Evolutionary conservation across 2,797 vertebrate genomes (phyloP).

Genomic region (Oreonectes daqikongensis): DNA sequence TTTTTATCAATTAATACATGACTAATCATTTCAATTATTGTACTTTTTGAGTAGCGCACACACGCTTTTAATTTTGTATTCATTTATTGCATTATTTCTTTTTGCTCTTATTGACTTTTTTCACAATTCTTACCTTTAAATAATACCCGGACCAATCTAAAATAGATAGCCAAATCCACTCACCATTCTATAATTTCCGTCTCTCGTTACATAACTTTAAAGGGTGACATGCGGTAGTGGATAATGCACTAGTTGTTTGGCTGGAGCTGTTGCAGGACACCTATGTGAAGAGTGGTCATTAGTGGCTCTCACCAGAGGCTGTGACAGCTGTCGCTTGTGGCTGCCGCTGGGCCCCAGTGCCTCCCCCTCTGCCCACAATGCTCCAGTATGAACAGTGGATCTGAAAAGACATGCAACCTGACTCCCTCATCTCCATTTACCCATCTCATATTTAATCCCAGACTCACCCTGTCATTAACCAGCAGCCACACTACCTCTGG

Average conservation of each 20-base stretch:
- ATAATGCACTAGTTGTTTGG: slow-evolving; percentile 27
- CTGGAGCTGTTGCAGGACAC: slow-evolving; percentile 38
- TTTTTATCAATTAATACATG: neutral
- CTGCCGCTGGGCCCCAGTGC: slow-evolving; percentile 43
- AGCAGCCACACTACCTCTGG: slow-evolving; percentile 46
- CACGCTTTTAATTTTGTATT: neutral
- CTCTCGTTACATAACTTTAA: slow-evolving; percentile 10
- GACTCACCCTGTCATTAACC: slow-evolving; percentile 55
- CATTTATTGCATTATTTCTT: no score
- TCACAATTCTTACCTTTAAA: neutral
- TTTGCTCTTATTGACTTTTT: neutral
- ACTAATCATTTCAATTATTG: neutral
- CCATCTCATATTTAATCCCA: slow-evolving; percentile 60
- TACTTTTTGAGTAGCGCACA: no score
- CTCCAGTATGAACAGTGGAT: slow-evolving; percentile 55
- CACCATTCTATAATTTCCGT: slow-evolving; percentile 16
- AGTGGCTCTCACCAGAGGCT: slow-evolving; percentile 51
- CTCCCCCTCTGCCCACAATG: slow-evolving; percentile 57
- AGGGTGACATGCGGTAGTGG: slow-evolving; percentile 8
- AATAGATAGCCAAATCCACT: slow-evolving; percentile 9
- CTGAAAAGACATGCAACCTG: slow-evolving; percentile 62
- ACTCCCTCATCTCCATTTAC: slow-evolving; percentile 60
- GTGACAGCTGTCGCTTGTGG: slow-evolving; percentile 60
- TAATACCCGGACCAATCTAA: neutral
- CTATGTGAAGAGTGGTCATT: slow-evolving; percentile 48